Conservation (phyloP, 2,797 vertebrate species). For the Neostethus bicornis region DNA sequence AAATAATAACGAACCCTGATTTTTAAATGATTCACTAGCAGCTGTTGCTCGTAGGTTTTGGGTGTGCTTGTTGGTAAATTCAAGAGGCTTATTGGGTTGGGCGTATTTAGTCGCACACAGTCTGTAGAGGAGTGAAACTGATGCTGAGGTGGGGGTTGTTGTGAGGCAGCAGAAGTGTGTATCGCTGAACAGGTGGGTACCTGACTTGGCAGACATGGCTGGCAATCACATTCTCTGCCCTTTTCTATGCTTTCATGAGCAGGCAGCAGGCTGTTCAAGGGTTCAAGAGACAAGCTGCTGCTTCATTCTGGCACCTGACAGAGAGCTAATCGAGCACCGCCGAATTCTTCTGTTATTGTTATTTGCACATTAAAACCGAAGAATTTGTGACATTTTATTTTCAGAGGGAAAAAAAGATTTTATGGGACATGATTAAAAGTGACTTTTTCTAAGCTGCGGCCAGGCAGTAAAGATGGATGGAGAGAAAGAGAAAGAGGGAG, state of each 20-base stretch:
- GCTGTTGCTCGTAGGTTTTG: slow-evolving; percentile 6
- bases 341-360: slow-evolving; percentile 14
- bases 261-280: slow-evolving; percentile 46
- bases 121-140: slow-evolving; percentile 5
- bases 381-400: too few relatives aligned
- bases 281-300: slow-evolving; percentile 45
- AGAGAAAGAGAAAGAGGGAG: too few relatives aligned
- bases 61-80: neutral
- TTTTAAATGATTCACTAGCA: slow-evolving; percentile 17
- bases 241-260: slow-evolving; percentile 59
- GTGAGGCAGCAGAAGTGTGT: slow-evolving; percentile 42
- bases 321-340: slow-evolving; percentile 22
- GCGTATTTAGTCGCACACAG: slow-evolving; percentile 20
- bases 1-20: slow-evolving; percentile 9
- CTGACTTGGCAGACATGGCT: slow-evolving; percentile 46
- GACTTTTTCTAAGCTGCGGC: too few relatives aligned
- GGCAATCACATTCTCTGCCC: slow-evolving; percentile 53
- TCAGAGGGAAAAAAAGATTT: too few relatives aligned
- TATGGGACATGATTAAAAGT: too few relatives aligned
- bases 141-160: slow-evolving; percentile 13
- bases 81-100: slow-evolving; percentile 1
- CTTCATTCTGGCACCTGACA: slow-evolving; percentile 26
- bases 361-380: neutral
- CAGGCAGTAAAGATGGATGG: too few relatives aligned
- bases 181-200: slow-evolving; percentile 62